Conservation (phyloP, 2,113 vertebrate species). For the Apaloderma vittatum region DNA sequence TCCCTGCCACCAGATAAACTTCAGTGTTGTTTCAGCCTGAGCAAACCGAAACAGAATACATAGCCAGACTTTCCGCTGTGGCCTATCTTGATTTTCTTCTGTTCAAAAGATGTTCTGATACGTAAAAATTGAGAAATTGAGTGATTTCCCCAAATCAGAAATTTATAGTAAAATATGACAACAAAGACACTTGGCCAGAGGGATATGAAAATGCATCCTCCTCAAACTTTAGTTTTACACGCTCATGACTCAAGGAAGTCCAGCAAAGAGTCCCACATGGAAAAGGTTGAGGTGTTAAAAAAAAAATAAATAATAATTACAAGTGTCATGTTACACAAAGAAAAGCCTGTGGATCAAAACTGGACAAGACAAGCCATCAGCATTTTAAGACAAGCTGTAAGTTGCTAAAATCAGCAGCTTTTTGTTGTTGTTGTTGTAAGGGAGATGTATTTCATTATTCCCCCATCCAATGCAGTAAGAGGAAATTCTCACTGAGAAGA, state of each 20-base stretch:
- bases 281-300: background rate
- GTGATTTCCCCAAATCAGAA: background rate
- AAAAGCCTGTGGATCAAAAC: background rate
- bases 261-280: background rate
- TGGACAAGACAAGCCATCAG: background rate
- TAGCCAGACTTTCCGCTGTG: background rate
- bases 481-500: background rate
- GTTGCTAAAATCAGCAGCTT: background rate
- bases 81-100: background rate
- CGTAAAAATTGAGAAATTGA: background rate
- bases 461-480: background rate
- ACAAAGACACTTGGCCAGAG: background rate
- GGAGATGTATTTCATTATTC: background rate
- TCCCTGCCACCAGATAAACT: background rate
- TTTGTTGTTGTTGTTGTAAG: no score
- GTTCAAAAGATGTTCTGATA: background rate
- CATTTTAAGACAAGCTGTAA: background rate
- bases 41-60: background rate
- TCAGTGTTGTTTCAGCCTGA: background rate
- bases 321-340: background rate
- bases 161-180: background rate
- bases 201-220: background rate
- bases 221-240: background rate
- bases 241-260: background rate
- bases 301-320: background rate